Evolutionary conservation across 2,888 invertebrate genomes (phyloP).

Genomic region (Hirtodrosophila confusa): DNA sequence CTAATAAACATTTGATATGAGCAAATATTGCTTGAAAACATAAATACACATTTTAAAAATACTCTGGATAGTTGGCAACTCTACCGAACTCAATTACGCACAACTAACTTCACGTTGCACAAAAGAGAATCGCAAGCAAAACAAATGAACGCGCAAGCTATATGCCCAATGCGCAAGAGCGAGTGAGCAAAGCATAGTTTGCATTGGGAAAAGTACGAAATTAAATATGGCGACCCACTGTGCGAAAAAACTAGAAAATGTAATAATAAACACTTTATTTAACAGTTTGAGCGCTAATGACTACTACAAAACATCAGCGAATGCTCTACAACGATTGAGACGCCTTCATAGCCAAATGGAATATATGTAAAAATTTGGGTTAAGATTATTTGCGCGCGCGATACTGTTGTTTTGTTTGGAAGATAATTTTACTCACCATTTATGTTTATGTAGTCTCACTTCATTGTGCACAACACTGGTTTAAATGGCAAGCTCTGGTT

Average conservation of each 20-base stretch:
- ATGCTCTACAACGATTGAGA: neutral
- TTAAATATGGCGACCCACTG: constrained; percentile 74
- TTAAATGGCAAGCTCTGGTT: constrained; percentile 34
- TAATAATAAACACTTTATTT: constrained; percentile 40
- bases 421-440: constrained; percentile 54
- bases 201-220: constrained; percentile 57
- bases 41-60: constrained; percentile 14
- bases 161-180: constrained; percentile 34
- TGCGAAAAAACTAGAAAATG: constrained; percentile 36
- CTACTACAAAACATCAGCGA: neutral
- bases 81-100: constrained; percentile 49
- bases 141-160: constrained; percentile 66
- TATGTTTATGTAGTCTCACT: constrained; percentile 46
- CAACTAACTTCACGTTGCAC: constrained; percentile 75
- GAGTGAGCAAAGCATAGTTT: constrained; percentile 49
- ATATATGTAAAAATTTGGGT: neutral
- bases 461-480: constrained; percentile 57
- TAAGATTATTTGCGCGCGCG: constrained; percentile 61
- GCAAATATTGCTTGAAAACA: constrained; percentile 1
- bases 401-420: constrained; percentile 20
- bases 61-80: constrained; percentile 52
- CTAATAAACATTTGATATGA: neutral
- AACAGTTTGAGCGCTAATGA: constrained; percentile 2
- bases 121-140: constrained; percentile 74
- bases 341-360: neutral